Conservation (phyloP, 2,113 vertebrate genomes). For the Oreotrochilus melanogaster region DNA sequence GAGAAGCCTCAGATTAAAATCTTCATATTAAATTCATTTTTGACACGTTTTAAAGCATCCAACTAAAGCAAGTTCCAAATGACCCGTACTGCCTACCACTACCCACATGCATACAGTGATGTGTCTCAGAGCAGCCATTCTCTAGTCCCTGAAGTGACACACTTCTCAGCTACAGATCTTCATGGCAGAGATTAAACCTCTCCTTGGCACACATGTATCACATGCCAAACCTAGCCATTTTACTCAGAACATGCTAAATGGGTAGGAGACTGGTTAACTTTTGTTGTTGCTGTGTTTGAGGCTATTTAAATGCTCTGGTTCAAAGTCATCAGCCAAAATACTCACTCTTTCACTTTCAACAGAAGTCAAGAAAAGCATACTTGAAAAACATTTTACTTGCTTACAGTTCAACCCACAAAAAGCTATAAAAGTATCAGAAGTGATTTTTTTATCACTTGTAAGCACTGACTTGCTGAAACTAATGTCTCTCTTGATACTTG, state of each 20-base stretch:
- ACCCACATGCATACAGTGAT: not conserved
- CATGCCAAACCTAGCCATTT: not conserved
- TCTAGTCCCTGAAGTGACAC: not conserved
- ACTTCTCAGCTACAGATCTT: not conserved
- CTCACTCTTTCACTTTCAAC: not conserved
- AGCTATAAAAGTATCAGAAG: conserved; percentile 2
- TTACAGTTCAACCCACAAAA: conserved; percentile 12
- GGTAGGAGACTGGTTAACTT: not conserved
- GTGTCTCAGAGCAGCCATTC: not conserved
- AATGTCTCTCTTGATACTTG: conserved; percentile 36
- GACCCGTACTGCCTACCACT: not conserved
- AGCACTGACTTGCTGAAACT: conserved; percentile 18
- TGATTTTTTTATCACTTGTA: conserved; percentile 35
- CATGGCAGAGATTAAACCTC: not conserved
- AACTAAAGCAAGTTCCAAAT: not conserved
- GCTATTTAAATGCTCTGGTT: not conserved
- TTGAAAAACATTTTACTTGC: conserved; percentile 13
- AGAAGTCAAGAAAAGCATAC: not conserved
- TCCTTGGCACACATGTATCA: not conserved
- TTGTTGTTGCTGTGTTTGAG: not conserved
- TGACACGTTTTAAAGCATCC: not conserved
- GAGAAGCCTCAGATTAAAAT: not conserved
- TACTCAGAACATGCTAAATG: not conserved
- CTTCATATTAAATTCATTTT: not conserved
- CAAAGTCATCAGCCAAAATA: conserved; percentile 1